Evolutionary conservation across 2,113 vertebrate species (phyloP), one percentile per base, ranked within the genome.

Genomic region (Callopanchax toddi): DNA sequence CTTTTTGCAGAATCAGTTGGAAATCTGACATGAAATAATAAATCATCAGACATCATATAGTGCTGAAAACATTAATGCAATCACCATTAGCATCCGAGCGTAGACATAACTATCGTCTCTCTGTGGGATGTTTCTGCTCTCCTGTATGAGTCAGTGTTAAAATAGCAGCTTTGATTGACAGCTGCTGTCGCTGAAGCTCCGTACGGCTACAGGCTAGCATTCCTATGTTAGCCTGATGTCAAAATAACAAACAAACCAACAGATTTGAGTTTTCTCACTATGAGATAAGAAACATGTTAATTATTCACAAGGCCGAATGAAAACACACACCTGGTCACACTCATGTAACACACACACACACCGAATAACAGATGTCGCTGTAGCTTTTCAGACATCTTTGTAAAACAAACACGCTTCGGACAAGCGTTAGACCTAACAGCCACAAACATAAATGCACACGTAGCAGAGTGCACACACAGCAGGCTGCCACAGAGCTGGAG

Each of bases 401-500:
- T 29, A 49, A 71, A 60, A 62, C 39, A 67, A 66, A 74, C 22
- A 67, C 2, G 0, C 23, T 20, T 66, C 36, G 55, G 46, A 61
- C 21, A 63, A 69, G 44, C 64, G 61, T 61, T 48, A 67, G 46
- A 82, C 51, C 73, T 61, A 60, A 83, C 68, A 76, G 17, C 67
- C 43, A 60, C 43, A 57, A 61, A 44, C 12, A 46, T 50, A 72
- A 54, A 75, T 18, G 65, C 20, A 52, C 54, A 67, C 11, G 36
- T 13, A 37, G 36, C 36, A 37, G 36, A 11, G 11, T 11, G 36
- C 75, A 80, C 71, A 81, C 13, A 32, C 18, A 34, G 46, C 69
- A 72, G 65, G 71, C 56, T 70, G 70, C 63, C 69, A 85, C 25
- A 68, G 57, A 78, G 79, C 61, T 52, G 45, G 74, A 87, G 66